Percentiles rank a stretch among this genome's conserved stretches.
Conservation (phyloP, 2,888 invertebrate species). For the Drosophila paranaensis region DNA sequence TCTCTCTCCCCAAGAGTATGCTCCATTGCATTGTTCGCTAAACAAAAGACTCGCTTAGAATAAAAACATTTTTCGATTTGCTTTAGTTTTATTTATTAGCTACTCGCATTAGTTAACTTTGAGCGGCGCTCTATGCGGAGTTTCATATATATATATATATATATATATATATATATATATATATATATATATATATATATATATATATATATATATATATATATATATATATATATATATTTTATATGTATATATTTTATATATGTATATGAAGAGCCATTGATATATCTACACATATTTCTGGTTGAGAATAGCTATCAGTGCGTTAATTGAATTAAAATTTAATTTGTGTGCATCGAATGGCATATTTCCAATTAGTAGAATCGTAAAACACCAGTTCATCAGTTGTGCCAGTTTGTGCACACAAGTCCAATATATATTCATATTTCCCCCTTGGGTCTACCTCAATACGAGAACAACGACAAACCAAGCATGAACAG, state of each 20-base stretch:
- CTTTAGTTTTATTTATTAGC: slow-evolving; percentile 55
- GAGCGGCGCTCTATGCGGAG: not conserved
- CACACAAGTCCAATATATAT: not conserved
- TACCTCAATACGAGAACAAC: slow-evolving; percentile 4
- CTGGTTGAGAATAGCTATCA: not conserved
- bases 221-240: no score
- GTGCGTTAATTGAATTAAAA: not conserved
- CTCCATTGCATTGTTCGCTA: slow-evolving; percentile 56
- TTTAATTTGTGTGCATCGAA: not conserved
- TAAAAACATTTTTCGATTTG: slow-evolving; percentile 47
- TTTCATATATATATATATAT: no score
- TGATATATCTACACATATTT: not conserved
- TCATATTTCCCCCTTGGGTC: not conserved
- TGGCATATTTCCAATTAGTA: not conserved
- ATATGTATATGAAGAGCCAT: no score
- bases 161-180: no score
- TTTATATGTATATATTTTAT: no score
- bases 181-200: no score
- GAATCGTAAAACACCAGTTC: not conserved
- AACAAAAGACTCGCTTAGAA: slow-evolving; percentile 59
- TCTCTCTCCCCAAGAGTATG: slow-evolving; percentile 5
- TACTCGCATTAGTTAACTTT: slow-evolving; percentile 1
- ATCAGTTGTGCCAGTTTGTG: not conserved
- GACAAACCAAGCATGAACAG: slow-evolving; percentile 15
- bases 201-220: no score